A percentile compares a stretch with the other conserved stretches of the same genome.
These are phyloP conservation scores for Heliothis peltigera DNA, from an alignment of 2,888 invertebrate species.

Conservation along the genomic window DNA sequence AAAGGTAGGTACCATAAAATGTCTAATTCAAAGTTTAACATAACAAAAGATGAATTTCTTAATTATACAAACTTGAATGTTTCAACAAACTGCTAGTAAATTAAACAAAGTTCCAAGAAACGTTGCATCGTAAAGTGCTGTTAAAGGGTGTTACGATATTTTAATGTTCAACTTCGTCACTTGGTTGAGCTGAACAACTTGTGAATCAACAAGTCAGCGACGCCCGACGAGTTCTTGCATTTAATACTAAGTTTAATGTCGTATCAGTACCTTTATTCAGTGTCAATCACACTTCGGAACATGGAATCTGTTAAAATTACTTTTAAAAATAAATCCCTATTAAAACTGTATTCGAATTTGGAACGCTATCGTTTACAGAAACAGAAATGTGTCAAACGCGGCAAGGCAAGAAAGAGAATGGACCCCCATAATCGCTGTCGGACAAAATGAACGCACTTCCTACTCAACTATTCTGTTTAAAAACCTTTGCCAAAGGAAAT, in stretches of 20 bases:
- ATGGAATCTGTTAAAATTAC: constrained; percentile 23
- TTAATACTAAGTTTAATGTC: constrained; percentile 42
- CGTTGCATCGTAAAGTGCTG: constrained; percentile 45
- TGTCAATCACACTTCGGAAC: constrained; percentile 42
- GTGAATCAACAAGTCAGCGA: constrained; percentile 70
- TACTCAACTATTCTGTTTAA: constrained; percentile 67
- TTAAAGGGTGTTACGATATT: constrained; percentile 60
- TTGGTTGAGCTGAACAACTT: constrained; percentile 52
- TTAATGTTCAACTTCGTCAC: constrained; percentile 60
- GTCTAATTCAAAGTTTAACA: background rate
- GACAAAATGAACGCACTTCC: constrained; percentile 65
- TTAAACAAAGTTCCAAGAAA: constrained; percentile 65
- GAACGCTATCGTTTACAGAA: constrained; percentile 16
- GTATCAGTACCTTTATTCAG: constrained; percentile 34
- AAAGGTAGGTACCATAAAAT: background rate
- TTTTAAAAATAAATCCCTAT: constrained; percentile 17
- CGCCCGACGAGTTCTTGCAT: constrained; percentile 40
- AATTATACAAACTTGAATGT: constrained; percentile 34
- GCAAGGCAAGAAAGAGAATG: constrained; percentile 19
- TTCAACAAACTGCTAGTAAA: constrained; percentile 50
- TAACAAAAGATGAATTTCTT: constrained; percentile 34
- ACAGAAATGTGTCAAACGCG: constrained; percentile 25
- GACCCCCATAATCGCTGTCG: constrained; percentile 16
- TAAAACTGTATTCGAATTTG: constrained; percentile 21
- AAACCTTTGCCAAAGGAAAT: constrained; percentile 70